Conservation (phyloP, 2,797 vertebrate species). For the Tenualosa thibaudeaui region DNA sequence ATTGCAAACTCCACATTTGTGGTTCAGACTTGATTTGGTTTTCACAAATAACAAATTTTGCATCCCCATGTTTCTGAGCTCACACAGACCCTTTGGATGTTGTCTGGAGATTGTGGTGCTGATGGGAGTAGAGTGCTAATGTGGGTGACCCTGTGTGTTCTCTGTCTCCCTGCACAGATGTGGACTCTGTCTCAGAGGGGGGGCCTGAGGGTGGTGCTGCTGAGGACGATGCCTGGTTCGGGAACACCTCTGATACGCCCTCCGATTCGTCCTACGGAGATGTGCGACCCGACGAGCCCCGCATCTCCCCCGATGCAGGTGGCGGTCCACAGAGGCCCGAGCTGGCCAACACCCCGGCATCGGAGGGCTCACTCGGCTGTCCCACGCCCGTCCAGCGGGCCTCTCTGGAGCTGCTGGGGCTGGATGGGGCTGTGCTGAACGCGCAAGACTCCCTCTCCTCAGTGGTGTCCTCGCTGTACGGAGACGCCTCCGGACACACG, state of each 20-base stretch:
- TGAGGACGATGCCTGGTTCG: constrained; percentile 95
- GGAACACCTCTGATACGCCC: constrained; percentile 84
- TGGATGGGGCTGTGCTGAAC: constrained; percentile 79
- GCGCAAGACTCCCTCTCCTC: constrained; percentile 90
- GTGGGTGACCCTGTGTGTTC: background rate
- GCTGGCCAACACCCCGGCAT: constrained; percentile 81
- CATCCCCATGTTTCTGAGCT: too few species aligned
- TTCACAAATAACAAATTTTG: background rate
- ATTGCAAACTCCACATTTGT: background rate
- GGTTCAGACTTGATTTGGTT: background rate
- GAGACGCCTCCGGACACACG: constrained; percentile 82
- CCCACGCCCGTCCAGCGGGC: constrained; percentile 87
- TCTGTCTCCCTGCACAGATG: constrained; percentile 74
- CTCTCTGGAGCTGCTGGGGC: constrained; percentile 84
- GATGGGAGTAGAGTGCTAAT: background rate
- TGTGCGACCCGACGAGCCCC: constrained; percentile 84
- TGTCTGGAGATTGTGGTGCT: too few species aligned
- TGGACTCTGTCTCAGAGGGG: constrained; percentile 89
- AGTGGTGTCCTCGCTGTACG: constrained; percentile 86
- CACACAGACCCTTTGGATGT: too few species aligned
- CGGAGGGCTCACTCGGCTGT: constrained; percentile 88
- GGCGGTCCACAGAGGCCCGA: constrained; percentile 79
- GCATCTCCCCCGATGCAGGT: constrained; percentile 71
- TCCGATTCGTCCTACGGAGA: constrained; percentile 94
- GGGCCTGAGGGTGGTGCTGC: constrained; percentile 84